Conservation (phyloP, 2,797 vertebrate species). For the Spinus pinus region DNA sequence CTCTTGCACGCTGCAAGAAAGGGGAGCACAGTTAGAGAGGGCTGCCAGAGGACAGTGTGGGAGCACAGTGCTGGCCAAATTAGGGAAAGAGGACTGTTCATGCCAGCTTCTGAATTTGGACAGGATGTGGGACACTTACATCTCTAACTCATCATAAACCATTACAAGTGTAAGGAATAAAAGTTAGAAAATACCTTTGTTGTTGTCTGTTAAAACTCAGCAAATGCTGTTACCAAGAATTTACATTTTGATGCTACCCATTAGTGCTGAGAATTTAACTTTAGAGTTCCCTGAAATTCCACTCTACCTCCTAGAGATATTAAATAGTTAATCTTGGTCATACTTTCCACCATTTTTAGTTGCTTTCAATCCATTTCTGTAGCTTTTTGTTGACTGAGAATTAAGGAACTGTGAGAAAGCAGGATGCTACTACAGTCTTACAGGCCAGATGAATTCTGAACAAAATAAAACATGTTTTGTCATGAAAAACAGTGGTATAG, state of each 20-base stretch:
- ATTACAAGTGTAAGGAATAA: background rate
- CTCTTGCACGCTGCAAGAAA: constrained; percentile 92
- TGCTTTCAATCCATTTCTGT: background rate
- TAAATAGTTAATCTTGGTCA: background rate
- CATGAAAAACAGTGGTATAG: background rate
- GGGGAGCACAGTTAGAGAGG: constrained; percentile 40
- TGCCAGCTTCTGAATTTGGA: background rate
- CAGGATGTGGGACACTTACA: background rate
- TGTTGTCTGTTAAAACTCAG: background rate
- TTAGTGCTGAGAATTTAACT: background rate
- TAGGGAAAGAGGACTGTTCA: rapidly evolving
- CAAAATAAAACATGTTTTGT: background rate
- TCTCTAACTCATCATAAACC: background rate
- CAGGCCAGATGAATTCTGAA: background rate
- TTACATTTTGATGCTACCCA: background rate
- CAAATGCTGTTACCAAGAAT: background rate
- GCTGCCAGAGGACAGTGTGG: rapidly evolving
- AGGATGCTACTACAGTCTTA: background rate
- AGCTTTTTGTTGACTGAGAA: background rate
- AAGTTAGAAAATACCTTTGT: background rate
- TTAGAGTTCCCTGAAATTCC: no score
- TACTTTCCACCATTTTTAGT: background rate
- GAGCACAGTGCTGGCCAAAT: background rate
- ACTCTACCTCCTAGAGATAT: no score
- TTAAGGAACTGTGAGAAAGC: background rate